Evolutionary conservation across 2,888 invertebrate genomes (phyloP), one percentile per base, ranked within the genome.

Genomic region (Listrodromus nycthemerus): DNA sequence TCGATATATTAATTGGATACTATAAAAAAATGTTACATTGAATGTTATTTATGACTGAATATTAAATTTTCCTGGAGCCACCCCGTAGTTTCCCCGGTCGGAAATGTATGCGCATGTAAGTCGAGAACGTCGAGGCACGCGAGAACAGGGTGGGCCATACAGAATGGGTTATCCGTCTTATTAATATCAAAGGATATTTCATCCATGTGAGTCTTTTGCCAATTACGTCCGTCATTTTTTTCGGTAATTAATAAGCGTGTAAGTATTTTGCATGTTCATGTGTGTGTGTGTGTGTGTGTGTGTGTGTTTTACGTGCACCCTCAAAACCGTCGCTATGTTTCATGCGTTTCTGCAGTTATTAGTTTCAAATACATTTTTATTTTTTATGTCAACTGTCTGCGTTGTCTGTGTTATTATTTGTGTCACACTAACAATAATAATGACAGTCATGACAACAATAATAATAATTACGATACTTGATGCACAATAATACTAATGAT

Each of bases 391-490:
- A 37, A 10, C 45, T 79, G 61, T 75, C 27, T 19, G 76, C 48
- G 77, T 66, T 77, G 65, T 45, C 67, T 82, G 69, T 82, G 63
- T 82, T 76, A 65, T 85, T 79, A 76, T 81, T 82, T 74, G 77
- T 82, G 85, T 84, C 71, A 70, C 78, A 84, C 79, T 77, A 80
- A 80, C 83, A 74, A 83, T 79, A 86, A 83, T 82, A 81, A 84
- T 83, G 71, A 82, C 77, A 81, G 63, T 84, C 65, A 80, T 82
- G 76, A 84, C 71, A 82, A 80, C 77, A 76, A 70, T 76, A 76
- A 80, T 76, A 71, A 58, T 71, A 75, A 82, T 80, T 63, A 83
- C 70, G 76, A 80, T 79, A 75, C 71, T 80, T 80, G 80, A 80
- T 85, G 85, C 85, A 85, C 66, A 77, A 83, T 83, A 66, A 37